Evolutionary conservation across 2,797 vertebrate genomes (phyloP), one percentile per base, ranked within the genome.

Genomic region (Iguana delicatissima): DNA sequence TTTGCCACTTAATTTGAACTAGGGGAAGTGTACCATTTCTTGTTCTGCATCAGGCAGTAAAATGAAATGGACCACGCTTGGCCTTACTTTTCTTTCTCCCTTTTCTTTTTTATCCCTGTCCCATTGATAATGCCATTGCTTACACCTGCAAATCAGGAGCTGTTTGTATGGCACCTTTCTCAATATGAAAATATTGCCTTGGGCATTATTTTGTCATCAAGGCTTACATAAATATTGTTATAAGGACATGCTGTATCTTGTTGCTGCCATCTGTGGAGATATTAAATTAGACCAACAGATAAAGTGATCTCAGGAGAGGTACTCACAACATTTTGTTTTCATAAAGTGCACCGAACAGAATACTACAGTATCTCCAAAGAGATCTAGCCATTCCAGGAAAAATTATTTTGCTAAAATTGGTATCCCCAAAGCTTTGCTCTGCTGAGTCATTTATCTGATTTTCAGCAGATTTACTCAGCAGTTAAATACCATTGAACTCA

Each of bases 91-190:
- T 18, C 79, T 82, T 72, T 77, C 29, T 4, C 4, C 52, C 18
- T 26, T 42, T 42, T 35, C 3, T 2, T 14, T 85, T 88, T 79
- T 69, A 85, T 3, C 18, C 32, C 29, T 62, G 10, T 38, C 62
- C 88, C 90, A 88, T 86, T 64, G 91, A 85, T 59, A 89, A 52
- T 72, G 83, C 80, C n/a, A 32, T 22, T 73, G 50, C 20, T 29
- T 35, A 69, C 77, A 20, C 92, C 64, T 90, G 89, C 59, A 93
- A 87, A 93, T 74, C 84, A 81, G 42, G 32, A 92, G 86, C 92
- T 94, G 91, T 93, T 95, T 94, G 89, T 92, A 91, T 88, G 81
- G 62, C 83, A 89, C 93, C 84, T 89, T 94, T 90, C 94, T 92
- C 92, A 90, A 92, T 69, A 94, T 92, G 91, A 81, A 73, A 38